Percentiles rank a stretch among this genome's conserved stretches.
Conservation (phyloP, 1,140 invertebrate species). For the Trypoxylus dichotomus region DNA sequence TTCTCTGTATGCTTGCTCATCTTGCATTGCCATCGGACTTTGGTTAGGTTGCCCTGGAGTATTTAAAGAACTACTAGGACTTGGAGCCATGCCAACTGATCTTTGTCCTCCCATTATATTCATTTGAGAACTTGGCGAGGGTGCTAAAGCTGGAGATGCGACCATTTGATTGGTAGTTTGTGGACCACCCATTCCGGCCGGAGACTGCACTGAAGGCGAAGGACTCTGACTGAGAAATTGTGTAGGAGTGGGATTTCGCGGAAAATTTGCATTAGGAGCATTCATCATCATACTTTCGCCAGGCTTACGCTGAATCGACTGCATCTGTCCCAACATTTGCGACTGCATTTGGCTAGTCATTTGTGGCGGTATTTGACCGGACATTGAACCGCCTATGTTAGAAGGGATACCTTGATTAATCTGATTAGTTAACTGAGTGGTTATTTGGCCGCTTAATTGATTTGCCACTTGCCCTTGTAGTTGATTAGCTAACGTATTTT, state of each 20-base stretch:
- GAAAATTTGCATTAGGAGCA: slow-evolving; percentile 43
- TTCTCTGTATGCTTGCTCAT: slow-evolving; percentile 88
- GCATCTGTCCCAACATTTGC: slow-evolving; percentile 54
- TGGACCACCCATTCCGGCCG: slow-evolving; percentile 63
- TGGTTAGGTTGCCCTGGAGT: slow-evolving; percentile 75
- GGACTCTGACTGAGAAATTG: slow-evolving; percentile 72
- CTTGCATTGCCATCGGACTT: slow-evolving; percentile 67
- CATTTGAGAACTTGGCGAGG: slow-evolving; percentile 69
- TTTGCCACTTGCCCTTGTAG: slow-evolving; percentile 49
- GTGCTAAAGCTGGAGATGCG: slow-evolving; percentile 69
- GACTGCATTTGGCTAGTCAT: slow-evolving; percentile 52
- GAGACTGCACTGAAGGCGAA: slow-evolving; percentile 70
- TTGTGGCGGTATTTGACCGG: slow-evolving; percentile 57
- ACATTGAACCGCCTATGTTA: slow-evolving; percentile 52
- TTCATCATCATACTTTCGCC: slow-evolving; percentile 42
- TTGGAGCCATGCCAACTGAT: slow-evolving; percentile 70
- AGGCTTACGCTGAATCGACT: slow-evolving; percentile 50
- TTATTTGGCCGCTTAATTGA: slow-evolving; percentile 49
- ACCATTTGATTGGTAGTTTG: slow-evolving; percentile 64
- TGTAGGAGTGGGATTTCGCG: slow-evolving; percentile 63
- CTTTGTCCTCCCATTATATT: slow-evolving; percentile 55
- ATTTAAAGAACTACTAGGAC: slow-evolving; percentile 78
- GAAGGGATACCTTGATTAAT: slow-evolving; percentile 35
- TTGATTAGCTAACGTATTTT: slow-evolving; percentile 54
- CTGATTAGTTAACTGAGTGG: slow-evolving; percentile 48